phyloP scores from a whole-genome alignment of 2,113 vertebrate genomes.

The Mionectes macconnelli region DNA sequence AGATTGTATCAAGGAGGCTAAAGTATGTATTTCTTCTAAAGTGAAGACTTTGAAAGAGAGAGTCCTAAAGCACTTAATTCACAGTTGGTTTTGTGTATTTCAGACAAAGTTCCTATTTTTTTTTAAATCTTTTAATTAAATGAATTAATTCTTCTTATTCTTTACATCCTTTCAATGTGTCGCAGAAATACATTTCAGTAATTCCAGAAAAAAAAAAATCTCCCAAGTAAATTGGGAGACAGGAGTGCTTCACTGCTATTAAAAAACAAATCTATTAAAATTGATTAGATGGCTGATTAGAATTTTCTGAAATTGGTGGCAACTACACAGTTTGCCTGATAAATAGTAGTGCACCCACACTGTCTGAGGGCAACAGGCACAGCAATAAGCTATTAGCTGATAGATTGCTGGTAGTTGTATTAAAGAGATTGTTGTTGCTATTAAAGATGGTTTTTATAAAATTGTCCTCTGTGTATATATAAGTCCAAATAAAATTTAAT shows the following conservation, averaged over 20 bases:
- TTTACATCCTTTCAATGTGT: not conserved
- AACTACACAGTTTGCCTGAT: not conserved
- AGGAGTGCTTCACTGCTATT: not conserved
- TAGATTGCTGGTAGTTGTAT: not conserved
- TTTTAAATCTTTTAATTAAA: not conserved
- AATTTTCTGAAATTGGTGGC: not conserved
- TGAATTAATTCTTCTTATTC: not conserved
- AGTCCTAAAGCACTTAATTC: not conserved
- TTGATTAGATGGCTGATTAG: not conserved
- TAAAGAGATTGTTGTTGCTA: constrained; percentile 5
- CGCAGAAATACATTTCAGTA: not conserved
- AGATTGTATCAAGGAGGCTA: not conserved
- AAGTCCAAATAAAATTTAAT: constrained; percentile 28
- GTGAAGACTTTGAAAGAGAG: not conserved
- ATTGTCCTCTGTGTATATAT: not conserved
- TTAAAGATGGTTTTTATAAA: constrained; percentile 19
- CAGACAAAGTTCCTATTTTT: not conserved
- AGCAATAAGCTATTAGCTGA: constrained; percentile 21
- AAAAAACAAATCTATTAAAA: not conserved
- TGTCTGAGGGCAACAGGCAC: not conserved
- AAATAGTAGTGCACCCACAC: not conserved
- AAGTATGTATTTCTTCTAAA: not conserved
- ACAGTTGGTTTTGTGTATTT: not conserved
- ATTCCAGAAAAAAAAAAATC: not conserved
- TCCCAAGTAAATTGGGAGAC: not conserved